Base-by-base conservation (phyloP, 2,888 invertebrate genomes). In the Drosophila rubida region DNA sequence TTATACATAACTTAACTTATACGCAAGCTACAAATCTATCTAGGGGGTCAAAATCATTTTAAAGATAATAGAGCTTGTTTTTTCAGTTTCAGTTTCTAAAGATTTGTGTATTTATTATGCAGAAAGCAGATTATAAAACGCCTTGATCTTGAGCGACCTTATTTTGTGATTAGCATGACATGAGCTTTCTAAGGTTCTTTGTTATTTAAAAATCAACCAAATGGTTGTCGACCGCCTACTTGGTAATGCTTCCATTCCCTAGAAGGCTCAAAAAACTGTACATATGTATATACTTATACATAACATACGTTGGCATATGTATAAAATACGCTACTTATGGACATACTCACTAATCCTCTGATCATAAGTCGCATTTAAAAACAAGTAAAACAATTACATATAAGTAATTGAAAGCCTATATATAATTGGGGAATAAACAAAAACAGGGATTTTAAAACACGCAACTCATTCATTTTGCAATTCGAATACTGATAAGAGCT, bases 81-180 rank as follows among this genome's bases (percentile, higher is more conserved):
- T 81, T 84, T 87, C 48, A 71, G 66, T 48, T 66, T 61, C 32
- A 32, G 32, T 66, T 74, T 82, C 46, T 69, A 72, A 59, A 67
- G 72, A 73, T 51, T 71, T 78, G 65, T 61, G 62, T 72, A 14
- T 71, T 70, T 78, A 64, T 70, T 68, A 85, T 85, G 71, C 82
- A 82, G 81, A 81, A 66, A 57, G 44, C 54, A 68, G 80, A 86
- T 81, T 80, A 64, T 58, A 49, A 51, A 51, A 45, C 64, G 75
- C 75, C 74, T 89, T 89, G 90, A 88, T 79, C 88, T 88, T 83
- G 68, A 45, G 62, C 69, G 84, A 82, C 87, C 80, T 79, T 74
- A 78, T 78, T 54, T 85, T 85, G 69, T 53, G 78, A 72, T 75
- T 75, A 64, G 49, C 75, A 83, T 75, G 75, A 79, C 77, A 69